Conservation (phyloP, 2,113 vertebrate genomes). For the Dissostichus mawsoni region DNA sequence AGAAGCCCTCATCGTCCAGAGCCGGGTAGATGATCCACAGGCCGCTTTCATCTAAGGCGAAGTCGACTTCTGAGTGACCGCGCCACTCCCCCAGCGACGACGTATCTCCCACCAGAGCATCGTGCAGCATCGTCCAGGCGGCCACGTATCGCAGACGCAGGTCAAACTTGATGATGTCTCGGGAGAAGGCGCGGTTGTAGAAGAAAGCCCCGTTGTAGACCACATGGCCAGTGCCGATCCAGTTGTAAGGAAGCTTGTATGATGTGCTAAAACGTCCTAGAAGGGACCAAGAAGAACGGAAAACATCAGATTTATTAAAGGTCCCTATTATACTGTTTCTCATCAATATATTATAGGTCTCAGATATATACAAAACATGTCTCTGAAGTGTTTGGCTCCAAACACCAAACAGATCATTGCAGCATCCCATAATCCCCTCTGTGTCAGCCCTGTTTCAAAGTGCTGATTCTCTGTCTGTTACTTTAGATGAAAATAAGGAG, state of each 20-base stretch:
- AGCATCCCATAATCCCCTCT: too few species aligned
- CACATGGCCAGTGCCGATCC: slow-evolving; percentile 96
- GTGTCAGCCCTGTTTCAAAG: too few species aligned
- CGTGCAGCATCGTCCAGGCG: slow-evolving; percentile 95
- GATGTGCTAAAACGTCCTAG: slow-evolving; percentile 95
- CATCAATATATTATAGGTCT: too few species aligned
- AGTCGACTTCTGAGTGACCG: slow-evolving; percentile 92
- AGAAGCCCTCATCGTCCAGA: slow-evolving; percentile 91
- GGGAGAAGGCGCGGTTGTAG: slow-evolving; percentile 96
- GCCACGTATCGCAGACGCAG: slow-evolving; percentile 90
- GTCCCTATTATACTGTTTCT: too few species aligned
- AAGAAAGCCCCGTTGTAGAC: slow-evolving; percentile 94
- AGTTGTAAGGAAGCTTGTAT: slow-evolving; percentile 97
- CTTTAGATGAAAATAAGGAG: too few species aligned
- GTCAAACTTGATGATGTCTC: slow-evolving; percentile 97
- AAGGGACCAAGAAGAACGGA: background rate
- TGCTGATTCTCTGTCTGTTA: too few species aligned
- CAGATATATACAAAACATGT: too few species aligned
- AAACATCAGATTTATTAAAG: background rate
- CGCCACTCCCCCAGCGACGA: slow-evolving; percentile 91
- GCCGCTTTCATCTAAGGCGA: slow-evolving; percentile 94
- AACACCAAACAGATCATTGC: too few species aligned
- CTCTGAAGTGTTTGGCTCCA: too few species aligned
- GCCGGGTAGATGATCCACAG: slow-evolving; percentile 97
- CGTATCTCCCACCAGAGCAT: slow-evolving; percentile 90